Conservation (phyloP, 2,797 vertebrate species). For the Etheostoma nigrum region DNA sequence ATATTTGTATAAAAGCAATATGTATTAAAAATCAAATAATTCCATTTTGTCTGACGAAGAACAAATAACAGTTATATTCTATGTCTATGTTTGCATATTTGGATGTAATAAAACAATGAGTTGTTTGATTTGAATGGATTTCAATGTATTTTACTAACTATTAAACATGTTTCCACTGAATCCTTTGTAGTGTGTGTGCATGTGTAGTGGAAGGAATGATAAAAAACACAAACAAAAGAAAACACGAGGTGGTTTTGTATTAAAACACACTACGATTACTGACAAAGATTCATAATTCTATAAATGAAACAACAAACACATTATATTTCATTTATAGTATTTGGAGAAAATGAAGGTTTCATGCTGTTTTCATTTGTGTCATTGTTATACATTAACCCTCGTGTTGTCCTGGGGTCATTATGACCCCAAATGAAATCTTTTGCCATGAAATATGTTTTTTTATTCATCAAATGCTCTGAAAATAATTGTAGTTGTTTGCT, state of each 20-base stretch:
- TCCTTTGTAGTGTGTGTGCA: background rate
- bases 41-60: conserved; percentile 23
- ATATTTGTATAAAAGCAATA: conserved; percentile 69
- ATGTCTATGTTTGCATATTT: conserved; percentile 35
- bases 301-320: background rate
- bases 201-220: background rate
- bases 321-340: background rate
- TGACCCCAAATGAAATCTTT: too few species aligned
- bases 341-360: background rate
- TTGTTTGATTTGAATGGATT: conserved; percentile 44
- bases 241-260: background rate
- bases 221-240: background rate
- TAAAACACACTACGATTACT: background rate
- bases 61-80: conserved; percentile 19
- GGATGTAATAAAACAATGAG: conserved; percentile 27
- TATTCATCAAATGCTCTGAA: too few species aligned
- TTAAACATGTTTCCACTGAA: conserved; percentile 40
- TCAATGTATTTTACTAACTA: conserved; percentile 45
- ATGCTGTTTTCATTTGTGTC: too few species aligned
- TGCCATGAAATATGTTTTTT: too few species aligned
- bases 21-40: conserved; percentile 31
- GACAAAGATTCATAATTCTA: background rate
- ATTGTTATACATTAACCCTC: too few species aligned
- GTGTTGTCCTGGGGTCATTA: too few species aligned
- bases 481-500: too few species aligned